Conservation (phyloP, 2,113 vertebrate genomes). For the Amazona vittata region DNA sequence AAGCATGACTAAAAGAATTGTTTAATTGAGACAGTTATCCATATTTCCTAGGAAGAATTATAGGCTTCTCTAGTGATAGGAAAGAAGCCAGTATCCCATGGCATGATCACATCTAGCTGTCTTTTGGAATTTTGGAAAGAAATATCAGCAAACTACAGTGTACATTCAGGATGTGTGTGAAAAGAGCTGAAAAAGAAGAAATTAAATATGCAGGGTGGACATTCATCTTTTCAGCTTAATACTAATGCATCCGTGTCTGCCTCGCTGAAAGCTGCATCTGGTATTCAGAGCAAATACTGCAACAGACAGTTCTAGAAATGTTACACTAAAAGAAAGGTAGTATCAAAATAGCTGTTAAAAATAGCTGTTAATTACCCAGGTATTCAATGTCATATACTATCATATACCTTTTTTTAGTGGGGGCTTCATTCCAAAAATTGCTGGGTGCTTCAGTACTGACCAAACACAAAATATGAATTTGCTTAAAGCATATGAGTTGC, state of each 20-base stretch:
- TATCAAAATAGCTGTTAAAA: background rate
- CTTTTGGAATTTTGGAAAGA: background rate
- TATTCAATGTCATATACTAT: background rate
- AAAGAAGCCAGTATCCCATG: background rate
- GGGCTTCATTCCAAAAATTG: background rate
- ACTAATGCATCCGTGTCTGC: background rate
- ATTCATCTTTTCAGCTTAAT: background rate
- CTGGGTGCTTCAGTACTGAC: background rate
- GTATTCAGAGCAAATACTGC: background rate
- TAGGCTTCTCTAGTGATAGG: background rate
- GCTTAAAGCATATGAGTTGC: background rate
- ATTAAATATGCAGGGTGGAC: rapidly evolving
- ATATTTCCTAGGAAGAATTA: background rate
- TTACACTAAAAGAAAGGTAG: background rate
- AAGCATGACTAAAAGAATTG: background rate
- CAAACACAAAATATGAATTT: background rate
- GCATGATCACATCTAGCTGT: background rate
- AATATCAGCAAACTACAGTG: background rate
- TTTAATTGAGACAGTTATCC: background rate
- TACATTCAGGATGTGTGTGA: background rate
- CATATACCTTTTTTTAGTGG: background rate
- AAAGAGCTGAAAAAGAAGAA: background rate
- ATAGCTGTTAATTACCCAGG: background rate
- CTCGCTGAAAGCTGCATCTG: rapidly evolving
- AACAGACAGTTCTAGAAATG: background rate